Conservation (phyloP, 2,888 invertebrate species). For the Dryobotodes eremita region DNA sequence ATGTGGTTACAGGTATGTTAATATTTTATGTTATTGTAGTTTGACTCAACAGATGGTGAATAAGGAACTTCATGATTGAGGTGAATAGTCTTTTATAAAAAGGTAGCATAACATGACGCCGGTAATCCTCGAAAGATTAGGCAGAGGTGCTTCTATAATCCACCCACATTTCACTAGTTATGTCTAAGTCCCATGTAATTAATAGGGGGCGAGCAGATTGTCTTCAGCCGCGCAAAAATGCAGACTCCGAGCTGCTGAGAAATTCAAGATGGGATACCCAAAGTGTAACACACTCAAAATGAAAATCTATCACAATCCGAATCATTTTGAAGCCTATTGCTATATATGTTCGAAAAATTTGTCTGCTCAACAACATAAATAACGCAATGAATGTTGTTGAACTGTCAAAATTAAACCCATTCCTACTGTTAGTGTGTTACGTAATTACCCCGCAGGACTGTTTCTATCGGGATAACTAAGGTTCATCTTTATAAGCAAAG, state of each 20-base stretch:
- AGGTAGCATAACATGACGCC: not conserved
- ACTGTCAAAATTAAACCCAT: too few relatives aligned
- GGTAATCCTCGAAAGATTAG: not conserved
- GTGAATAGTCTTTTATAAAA: constrained; percentile 23
- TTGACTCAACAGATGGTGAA: constrained; percentile 40
- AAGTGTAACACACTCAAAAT: too few relatives aligned
- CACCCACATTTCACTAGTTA: not conserved
- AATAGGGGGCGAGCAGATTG: not conserved
- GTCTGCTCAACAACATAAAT: too few relatives aligned
- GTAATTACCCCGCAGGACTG: too few relatives aligned
- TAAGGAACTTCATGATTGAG: constrained; percentile 41
- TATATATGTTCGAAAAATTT: too few relatives aligned
- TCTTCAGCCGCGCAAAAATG: not conserved
- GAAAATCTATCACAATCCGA: too few relatives aligned
- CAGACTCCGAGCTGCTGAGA: not conserved
- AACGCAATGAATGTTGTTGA: too few relatives aligned
- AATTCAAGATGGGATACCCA: not conserved
- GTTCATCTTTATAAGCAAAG: too few relatives aligned
- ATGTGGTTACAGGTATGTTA: constrained; percentile 45
- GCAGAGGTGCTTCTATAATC: not conserved
- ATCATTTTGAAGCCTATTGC: too few relatives aligned
- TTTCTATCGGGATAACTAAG: too few relatives aligned
- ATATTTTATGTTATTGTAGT: constrained; percentile 39
- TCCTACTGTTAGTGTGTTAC: too few relatives aligned
- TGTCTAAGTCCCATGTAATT: not conserved